Base-by-base conservation (phyloP, 2,888 invertebrate species). In the Chymomyza caudatula region DNA sequence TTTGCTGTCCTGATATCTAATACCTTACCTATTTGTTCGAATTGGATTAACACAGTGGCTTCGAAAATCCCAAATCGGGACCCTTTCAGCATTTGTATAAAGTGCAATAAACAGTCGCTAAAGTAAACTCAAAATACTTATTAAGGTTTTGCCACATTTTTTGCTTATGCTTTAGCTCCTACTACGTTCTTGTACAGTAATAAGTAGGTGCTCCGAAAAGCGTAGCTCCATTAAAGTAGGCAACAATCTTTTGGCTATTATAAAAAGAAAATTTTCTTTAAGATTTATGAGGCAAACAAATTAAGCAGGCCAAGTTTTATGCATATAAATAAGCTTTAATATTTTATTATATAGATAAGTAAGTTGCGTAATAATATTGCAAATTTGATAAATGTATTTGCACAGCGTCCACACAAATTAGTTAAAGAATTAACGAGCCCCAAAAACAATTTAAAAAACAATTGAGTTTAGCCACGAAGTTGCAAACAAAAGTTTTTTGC, bases 371-470 rank as follows among this genome's bases (percentile, higher is more conserved):
- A 37, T 37, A 37, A 37, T 11, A 37, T 37, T 37, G 29, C 11
- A 37, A 37, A 37, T 37, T 37, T 37, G 29, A 37, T 37, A 37
- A 37, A 37, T 37, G 29, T 37, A 37, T 37, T 37, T 11, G 29
- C 29, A 37, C 11, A 37, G 29, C 8, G 29, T 37, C 29, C 29
- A 8, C 4, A 37, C 29, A 37, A 37, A 37, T 37, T 37, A 37
- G 29, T 11, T 37, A 37, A 11, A 37, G 11, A 37, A 37, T 37
- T 37, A 37, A 37, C 29, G 29, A 37, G 29, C 29, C 11, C 56
- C 25, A 60, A 73, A 68, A 76, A 74, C 74, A 74, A 74, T 74
- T 76, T 70, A 64, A 75, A 74, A 71, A 58, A 62, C n/a, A n/a
- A 37, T 37, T 37, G 29, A 37, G 29, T 37, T 37, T 63, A 68